Evolutionary conservation across 2,888 invertebrate species (phyloP), one percentile per base, ranked within the genome.

Genomic region (Allophyes oxyacanthae): DNA sequence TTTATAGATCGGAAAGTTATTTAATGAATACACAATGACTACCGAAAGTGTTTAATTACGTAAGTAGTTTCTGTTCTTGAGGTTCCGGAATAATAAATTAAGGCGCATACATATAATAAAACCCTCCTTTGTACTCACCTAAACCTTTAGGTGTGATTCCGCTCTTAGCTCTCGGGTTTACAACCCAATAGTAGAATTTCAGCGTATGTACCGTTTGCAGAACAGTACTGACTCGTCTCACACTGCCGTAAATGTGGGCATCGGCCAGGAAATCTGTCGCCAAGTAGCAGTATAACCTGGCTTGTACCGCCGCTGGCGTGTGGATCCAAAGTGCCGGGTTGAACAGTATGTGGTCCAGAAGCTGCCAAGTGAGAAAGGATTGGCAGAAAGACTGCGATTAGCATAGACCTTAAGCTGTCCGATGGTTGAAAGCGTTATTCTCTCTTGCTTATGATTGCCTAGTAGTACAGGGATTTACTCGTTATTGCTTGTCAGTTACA

Each of bases 241-340:
- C 99, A 89, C 98, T 99, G 81, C 98, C 98, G 94, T 99, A 99
- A 83, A 99, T 99, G 91, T 99, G 99, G 1, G 99, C 98, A 90
- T 99, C 99, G 61, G 98, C 98, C 59, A 99, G 95, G 94, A 99
- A 99, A 91, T 99, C 99, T n/a, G 99, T 99, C 38, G 99, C 99
- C 92, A 99, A 94, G 94, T 99, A 99, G 83, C 98, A 98, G 95
- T 99, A 99, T 45, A 99, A 96, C 72, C 97, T 95, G 41, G 98
- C 98, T 90, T 99, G 99, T 7, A 99, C 99, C 70, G 98, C 97
- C 30, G 99, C 98, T 46, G 99, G 98, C 9, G 99, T 98, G 94
- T 99, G 98, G 83, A 99, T 99, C 99, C 99, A 99, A 65, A 99
- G 95, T 28, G 99, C 98, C 7, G 99, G 99, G 95, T 99, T 99